phyloP scores from a whole-genome alignment of 2,113 vertebrate genomes.

The Brachyistius frenatus region DNA sequence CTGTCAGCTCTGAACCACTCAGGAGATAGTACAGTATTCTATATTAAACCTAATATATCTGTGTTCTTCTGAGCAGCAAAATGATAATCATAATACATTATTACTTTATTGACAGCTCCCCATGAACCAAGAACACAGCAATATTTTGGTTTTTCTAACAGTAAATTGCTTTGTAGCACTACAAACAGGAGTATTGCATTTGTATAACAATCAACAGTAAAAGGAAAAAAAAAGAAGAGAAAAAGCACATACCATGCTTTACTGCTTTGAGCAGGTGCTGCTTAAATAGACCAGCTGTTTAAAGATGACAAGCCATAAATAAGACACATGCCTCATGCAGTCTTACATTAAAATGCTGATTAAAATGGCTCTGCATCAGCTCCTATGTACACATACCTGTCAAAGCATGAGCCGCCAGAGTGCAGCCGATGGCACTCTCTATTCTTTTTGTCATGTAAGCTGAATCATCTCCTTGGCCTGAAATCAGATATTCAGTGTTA shows the following conservation, averaged over 20 bases:
- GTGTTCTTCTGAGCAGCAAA: neutral
- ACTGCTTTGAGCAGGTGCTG: slow-evolving; percentile 20
- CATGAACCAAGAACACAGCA: neutral
- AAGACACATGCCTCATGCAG: neutral
- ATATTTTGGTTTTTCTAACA: neutral
- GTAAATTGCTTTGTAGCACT: neutral
- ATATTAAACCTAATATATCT: neutral
- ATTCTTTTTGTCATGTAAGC: slow-evolving; percentile 45
- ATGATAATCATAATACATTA: neutral
- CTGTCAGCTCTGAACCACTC: neutral
- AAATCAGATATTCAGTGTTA: slow-evolving; percentile 74
- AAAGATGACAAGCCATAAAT: slow-evolving; percentile 15
- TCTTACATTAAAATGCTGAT: slow-evolving; percentile 19
- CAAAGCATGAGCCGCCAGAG: slow-evolving; percentile 6
- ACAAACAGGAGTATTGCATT: neutral
- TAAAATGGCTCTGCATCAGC: slow-evolving; percentile 12
- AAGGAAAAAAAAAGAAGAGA: too few relatives aligned
- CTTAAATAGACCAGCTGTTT: slow-evolving; percentile 22
- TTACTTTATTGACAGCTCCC: neutral
- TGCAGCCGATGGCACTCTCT: neutral
- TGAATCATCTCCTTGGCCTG: slow-evolving; percentile 78
- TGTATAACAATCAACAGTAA: neutral
- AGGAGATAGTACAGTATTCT: neutral
- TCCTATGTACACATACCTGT: slow-evolving; percentile 21
- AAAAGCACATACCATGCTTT: neutral